Percentiles rank a stretch among this genome's conserved stretches.
Evolutionary conservation across 2,888 invertebrate species (phyloP).

Genomic region (Epistrophe grossulariae): DNA sequence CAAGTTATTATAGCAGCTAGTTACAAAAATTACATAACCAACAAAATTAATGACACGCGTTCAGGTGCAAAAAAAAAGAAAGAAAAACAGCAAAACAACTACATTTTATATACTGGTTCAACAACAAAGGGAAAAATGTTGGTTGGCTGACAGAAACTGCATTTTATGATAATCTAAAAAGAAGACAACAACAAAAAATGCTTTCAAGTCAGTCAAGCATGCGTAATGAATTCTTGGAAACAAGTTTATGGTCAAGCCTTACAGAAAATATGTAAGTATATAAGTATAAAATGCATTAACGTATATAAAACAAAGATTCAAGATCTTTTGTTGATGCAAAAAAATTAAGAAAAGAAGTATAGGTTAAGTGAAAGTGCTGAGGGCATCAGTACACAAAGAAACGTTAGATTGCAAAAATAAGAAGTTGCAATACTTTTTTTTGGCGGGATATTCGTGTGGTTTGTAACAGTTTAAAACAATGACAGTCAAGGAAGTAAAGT

Average conservation of each 20-base stretch:
- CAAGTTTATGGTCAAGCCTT: conserved; percentile 43
- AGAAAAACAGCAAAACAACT: neutral
- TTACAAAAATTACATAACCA: conserved; percentile 28
- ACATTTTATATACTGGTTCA: neutral
- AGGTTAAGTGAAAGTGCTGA: conserved; percentile 40
- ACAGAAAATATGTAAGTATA: conserved; percentile 8
- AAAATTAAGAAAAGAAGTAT: conserved; percentile 1
- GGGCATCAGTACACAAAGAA: neutral
- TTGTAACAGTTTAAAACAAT: neutral
- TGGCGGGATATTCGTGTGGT: neutral
- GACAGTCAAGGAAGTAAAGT: neutral
- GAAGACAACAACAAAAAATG: conserved; percentile 1
- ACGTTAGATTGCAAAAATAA: conserved; percentile 1
- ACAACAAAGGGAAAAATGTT: conserved; percentile 38
- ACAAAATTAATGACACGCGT: conserved; percentile 20
- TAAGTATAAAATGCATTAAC: neutral
- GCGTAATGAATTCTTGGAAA: conserved; percentile 34
- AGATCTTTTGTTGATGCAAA: conserved; percentile 14
- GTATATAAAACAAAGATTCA: neutral
- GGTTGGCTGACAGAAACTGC: conserved; percentile 35
- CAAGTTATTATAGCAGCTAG: too few relatives aligned
- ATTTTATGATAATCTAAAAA: conserved; percentile 30
- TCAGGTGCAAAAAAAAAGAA: neutral
- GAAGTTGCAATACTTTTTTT: neutral
- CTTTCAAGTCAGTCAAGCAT: conserved; percentile 32